Base-by-base conservation (phyloP, 2,113 vertebrate species). In the Antechinus flavipes region DNA sequence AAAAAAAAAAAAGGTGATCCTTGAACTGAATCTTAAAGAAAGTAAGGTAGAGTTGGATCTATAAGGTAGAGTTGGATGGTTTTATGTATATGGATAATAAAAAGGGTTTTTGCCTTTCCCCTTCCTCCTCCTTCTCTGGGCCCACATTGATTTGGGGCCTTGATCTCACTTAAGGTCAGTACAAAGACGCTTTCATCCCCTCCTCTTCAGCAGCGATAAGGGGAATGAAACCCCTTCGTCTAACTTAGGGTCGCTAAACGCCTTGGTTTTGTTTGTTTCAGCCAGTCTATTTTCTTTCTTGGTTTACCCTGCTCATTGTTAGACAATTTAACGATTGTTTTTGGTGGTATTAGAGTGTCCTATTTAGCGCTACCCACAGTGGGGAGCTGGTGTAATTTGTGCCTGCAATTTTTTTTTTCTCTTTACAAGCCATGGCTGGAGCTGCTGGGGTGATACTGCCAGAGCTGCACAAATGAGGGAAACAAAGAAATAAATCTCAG, bases 331-430 rank as follows among this genome's bases (percentile, higher is more conserved):
- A 93, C 0, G 0, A 91, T 91, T 58, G 35, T 92, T 94, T 94
- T 93, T 91, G 94, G 68, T 96, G 56, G 84, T 91, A 84, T 3
- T 95, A 91, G 96, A 96, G 54, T 92, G 92, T 93, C 90, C 92
- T 96, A 61, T 94, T 95, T 96, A 54, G 90, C 90, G 50, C 54
- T 95, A 61, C 61, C 42, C 68, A 92, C 92, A 91, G 93, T 54
- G 94, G 50, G 58, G 96, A 97, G 55, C 84, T 96, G 68, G 89
- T 58, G 27, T 92, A 58, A 96, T 96, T 50, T 96, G 90, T n/a
- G 27, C 90, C 94, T 92, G 56, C 50, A 93, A 90, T 55, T 92
- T 96, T 97, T 94, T 94, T 94, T 93, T 96, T 91, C 94, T n/a
- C 68, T 84, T 84, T 84, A 61, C 14, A 90, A 96, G 96, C 49